Evolutionary conservation across 2,888 invertebrate species (phyloP), one percentile per base, ranked within the genome.

Genomic region (Melolontha melolontha): DNA sequence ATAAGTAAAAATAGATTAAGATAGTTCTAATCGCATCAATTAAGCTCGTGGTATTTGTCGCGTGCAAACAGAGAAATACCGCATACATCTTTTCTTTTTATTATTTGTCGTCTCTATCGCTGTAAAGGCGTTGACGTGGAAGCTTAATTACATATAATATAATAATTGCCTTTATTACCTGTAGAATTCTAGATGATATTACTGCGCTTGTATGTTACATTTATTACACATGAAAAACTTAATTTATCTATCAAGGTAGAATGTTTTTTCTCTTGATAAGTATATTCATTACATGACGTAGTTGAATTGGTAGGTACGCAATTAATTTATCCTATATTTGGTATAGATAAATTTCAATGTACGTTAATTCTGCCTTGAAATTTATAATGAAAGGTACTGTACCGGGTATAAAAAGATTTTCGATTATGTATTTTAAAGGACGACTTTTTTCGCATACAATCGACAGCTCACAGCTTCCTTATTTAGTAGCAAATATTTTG

Each of bases 261-360:
- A 22, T 22, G 16, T 59, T 44, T 47, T 12, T 12, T 7, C 47
- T 6, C 6, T 14, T 42, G 29, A 10, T 29, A 44, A 29, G 10
- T 22, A 44, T 27, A 44, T 16, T 59, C 59, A 42, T 59, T 59
- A 27, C 44, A 59, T 34, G 59, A 59, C 59, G 22, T 22, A 4
- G 22, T 44, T 42, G 10, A 59, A 59, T 14, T 44, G 29, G 42
- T n/a, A 12, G 59, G 11, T 59, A 29, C 29, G 41, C 44, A 44
- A 59, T 59, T 59, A 59, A 44, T 59, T 44, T 14, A 16, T 44
- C 5, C 59, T 29, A 29, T 59, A 59, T 59, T 44, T 44, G 29
- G 59, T 34, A 2, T 44, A 16, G 29, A 29, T 44, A 44, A 59
- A 59, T 44, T 44, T 44, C 22, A 55, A 40, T 34, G 22, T 22